A percentile compares a stretch with the other conserved stretches of the same genome.
phyloP scores from a whole-genome alignment of 2,888 invertebrate genomes.

The Sphaerophoria rueppellii region DNA sequence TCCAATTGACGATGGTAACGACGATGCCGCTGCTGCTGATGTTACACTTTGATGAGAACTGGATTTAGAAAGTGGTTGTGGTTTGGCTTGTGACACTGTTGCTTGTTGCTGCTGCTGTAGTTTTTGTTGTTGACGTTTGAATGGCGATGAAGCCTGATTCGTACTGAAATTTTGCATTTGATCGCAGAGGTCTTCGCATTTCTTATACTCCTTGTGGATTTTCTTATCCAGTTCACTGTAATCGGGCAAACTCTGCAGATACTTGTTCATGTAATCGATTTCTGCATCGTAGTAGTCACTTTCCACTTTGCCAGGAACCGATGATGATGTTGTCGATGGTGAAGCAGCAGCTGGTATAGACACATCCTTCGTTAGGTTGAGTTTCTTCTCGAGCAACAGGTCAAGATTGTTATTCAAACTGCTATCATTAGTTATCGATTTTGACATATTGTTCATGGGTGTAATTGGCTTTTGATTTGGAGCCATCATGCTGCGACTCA shows the following conservation, averaged over 20 bases:
- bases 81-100: constrained; percentile 59
- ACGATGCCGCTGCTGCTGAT: constrained; percentile 36
- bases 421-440: constrained; percentile 67
- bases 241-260: constrained; percentile 82
- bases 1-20: constrained; percentile 5
- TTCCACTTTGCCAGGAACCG: constrained; percentile 54
- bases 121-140: constrained; percentile 73
- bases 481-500: constrained; percentile 65
- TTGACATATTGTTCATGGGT: constrained; percentile 56
- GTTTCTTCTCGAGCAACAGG: constrained; percentile 66
- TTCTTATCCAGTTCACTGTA: constrained; percentile 82
- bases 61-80: constrained; percentile 79
- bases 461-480: constrained; percentile 46
- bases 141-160: constrained; percentile 51
- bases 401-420: constrained; percentile 69
- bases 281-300: constrained; percentile 81
- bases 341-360: constrained; percentile 40
- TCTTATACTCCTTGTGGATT: constrained; percentile 81
- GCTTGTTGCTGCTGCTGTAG: constrained; percentile 76
- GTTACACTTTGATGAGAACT: constrained; percentile 79
- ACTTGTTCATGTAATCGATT: constrained; percentile 82
- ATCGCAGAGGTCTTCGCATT: constrained; percentile 82
- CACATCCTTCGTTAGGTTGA: constrained; percentile 66
- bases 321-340: neutral
- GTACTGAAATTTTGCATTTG: constrained; percentile 77